phyloP scores from a whole-genome alignment of 2,113 vertebrate species.

The Suncus etruscus region DNA sequence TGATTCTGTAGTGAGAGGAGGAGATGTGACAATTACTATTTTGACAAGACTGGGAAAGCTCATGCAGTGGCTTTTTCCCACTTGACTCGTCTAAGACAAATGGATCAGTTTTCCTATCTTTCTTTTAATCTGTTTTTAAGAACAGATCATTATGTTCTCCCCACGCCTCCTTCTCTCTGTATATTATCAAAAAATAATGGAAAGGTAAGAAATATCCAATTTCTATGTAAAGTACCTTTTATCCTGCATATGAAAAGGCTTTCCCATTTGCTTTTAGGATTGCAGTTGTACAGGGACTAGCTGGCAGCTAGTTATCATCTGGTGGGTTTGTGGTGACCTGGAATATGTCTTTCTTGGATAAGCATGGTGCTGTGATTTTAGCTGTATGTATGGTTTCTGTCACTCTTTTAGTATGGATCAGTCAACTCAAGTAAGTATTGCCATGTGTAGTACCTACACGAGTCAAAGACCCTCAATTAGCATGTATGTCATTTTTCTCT shows the following conservation, averaged over 20 bases:
- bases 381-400: slow-evolving; percentile 1
- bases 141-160: too few species aligned
- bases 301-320: slow-evolving; percentile 6
- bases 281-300: slow-evolving; percentile 36
- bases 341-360: background rate
- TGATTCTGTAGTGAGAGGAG: slow-evolving; percentile 57
- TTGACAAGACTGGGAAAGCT: background rate
- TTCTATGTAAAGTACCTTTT: slow-evolving; percentile 78
- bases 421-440: background rate
- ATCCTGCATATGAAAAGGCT: slow-evolving; percentile 19
- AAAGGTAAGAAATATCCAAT: slow-evolving; percentile 58
- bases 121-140: too few species aligned
- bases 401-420: slow-evolving; percentile 53
- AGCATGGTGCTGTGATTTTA: background rate
- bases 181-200: slow-evolving; percentile 66
- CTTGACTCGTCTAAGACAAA: background rate
- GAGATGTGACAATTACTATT: slow-evolving; percentile 44
- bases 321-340: background rate
- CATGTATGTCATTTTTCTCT: slow-evolving; percentile 43
- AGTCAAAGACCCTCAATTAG: slow-evolving; percentile 20
- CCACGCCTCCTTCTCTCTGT: background rate
- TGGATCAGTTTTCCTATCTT: slow-evolving; percentile 7
- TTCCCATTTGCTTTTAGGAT: slow-evolving; percentile 26
- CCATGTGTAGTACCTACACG: slow-evolving; percentile 23
- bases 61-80: background rate